phyloP scores from a whole-genome alignment of 2,888 invertebrate species.

The Melanchra persicariae region DNA sequence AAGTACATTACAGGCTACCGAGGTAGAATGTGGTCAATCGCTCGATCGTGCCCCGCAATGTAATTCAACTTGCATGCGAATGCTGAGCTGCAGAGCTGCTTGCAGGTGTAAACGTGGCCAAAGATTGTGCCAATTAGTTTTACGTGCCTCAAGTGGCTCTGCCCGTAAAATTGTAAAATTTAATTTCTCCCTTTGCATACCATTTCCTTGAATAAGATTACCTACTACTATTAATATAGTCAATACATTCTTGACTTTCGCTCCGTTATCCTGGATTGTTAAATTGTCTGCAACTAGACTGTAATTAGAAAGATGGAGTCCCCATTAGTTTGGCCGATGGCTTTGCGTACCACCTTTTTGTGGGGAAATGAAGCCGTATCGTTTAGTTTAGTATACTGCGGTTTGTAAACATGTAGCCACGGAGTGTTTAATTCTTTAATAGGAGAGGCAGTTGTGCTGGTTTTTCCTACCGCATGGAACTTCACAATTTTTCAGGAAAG shows the following conservation, averaged over 20 bases:
- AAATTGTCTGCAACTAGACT: slow-evolving; percentile 26
- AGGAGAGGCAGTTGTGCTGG: not conserved
- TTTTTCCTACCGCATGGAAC: not conserved
- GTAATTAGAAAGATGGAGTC: slow-evolving; percentile 36
- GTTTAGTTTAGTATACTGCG: not conserved
- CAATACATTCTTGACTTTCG: slow-evolving; percentile 26
- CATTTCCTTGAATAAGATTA: slow-evolving; percentile 5
- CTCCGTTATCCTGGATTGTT: slow-evolving; percentile 34
- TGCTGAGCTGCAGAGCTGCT: no score
- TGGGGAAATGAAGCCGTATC: slow-evolving; percentile 18
- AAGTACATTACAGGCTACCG: no score
- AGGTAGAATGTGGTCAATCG: no score
- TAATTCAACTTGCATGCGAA: no score
- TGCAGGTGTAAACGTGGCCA: no score
- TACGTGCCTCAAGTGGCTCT: not conserved
- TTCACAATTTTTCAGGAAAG: not conserved
- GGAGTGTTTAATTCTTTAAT: slow-evolving; percentile 6
- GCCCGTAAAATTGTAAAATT: not conserved
- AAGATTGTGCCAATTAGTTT: not conserved
- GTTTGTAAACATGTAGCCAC: slow-evolving; percentile 17
- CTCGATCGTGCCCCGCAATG: no score
- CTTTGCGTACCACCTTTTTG: slow-evolving; percentile 19
- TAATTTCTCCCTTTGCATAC: not conserved
- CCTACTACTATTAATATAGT: slow-evolving; percentile 9
- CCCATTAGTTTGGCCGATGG: slow-evolving; percentile 26